These are phyloP conservation scores for Luperina testacea DNA, from an alignment of 2,888 invertebrate genomes.

Conservation along the genomic window DNA sequence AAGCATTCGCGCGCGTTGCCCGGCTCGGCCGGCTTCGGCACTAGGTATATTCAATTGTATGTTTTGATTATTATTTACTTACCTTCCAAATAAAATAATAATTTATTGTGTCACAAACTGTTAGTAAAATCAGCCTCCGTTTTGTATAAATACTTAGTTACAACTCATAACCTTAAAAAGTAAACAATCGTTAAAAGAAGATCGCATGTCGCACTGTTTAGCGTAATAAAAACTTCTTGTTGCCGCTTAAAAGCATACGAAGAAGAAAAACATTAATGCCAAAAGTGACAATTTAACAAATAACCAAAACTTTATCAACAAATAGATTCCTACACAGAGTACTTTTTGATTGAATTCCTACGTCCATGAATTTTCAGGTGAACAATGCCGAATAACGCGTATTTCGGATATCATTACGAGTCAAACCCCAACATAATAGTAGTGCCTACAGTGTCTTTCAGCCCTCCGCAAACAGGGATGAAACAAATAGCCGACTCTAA, in stretches of 20 bases:
- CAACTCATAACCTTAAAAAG: neutral
- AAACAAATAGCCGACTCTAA: neutral
- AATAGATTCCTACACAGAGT: neutral
- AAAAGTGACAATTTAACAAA: slow-evolving; percentile 8
- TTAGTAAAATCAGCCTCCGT: neutral
- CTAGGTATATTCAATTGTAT: neutral
- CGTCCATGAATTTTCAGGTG: slow-evolving; percentile 15
- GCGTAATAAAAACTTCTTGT: slow-evolving; percentile 26
- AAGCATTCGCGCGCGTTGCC: neutral
- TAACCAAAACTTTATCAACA: neutral
- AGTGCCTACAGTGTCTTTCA: slow-evolving; percentile 41
- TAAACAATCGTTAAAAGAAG: neutral
- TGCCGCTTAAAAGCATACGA: neutral
- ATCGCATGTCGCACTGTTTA: neutral
- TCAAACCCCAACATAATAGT: slow-evolving; percentile 72
- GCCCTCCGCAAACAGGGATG: neutral
- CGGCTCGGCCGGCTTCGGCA: neutral
- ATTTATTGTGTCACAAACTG: neutral
- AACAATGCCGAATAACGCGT: slow-evolving; percentile 57
- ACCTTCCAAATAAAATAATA: slow-evolving; percentile 12
- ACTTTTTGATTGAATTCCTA: no score
- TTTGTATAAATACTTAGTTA: neutral
- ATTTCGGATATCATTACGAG: slow-evolving; percentile 56
- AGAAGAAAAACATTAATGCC: slow-evolving; percentile 7
- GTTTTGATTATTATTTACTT: neutral